Conservation (phyloP, 2,113 vertebrate genomes). For the Conger conger region DNA sequence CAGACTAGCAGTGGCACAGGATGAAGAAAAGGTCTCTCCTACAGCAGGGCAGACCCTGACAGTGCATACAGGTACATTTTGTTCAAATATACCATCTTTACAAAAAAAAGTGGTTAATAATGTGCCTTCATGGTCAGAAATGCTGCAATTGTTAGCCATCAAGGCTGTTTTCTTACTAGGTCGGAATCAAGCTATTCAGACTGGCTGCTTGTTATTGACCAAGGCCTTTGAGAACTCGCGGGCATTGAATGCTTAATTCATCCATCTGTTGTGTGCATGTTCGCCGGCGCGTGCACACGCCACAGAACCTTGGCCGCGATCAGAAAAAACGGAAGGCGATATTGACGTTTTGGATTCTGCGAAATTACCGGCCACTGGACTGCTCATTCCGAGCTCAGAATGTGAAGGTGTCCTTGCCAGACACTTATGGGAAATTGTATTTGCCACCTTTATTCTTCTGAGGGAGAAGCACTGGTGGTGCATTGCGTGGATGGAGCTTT, state of each 20-base stretch:
- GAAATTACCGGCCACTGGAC: conserved; percentile 28
- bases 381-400: conserved; percentile 34
- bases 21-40: not conserved
- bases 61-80: not conserved
- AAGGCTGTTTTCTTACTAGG: not conserved
- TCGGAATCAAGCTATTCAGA: not conserved
- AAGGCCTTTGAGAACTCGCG: not conserved
- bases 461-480: not conserved
- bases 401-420: conserved; percentile 36
- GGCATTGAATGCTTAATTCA: conserved; percentile 4
- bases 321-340: conserved; percentile 34
- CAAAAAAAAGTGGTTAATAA: not conserved
- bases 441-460: not conserved
- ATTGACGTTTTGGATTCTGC: conserved; percentile 31
- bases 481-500: not conserved
- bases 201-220: not conserved
- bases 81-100: not conserved
- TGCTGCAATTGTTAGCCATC: not conserved
- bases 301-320: conserved; percentile 34
- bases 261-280: not conserved
- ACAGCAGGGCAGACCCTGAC: not conserved
- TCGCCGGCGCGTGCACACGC: no score
- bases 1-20: not conserved
- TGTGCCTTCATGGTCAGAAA: not conserved
- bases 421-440: conserved; percentile 30